phyloP scores from a whole-genome alignment of 2,797 vertebrate species.

The Melanotaenia trifasciata region DNA sequence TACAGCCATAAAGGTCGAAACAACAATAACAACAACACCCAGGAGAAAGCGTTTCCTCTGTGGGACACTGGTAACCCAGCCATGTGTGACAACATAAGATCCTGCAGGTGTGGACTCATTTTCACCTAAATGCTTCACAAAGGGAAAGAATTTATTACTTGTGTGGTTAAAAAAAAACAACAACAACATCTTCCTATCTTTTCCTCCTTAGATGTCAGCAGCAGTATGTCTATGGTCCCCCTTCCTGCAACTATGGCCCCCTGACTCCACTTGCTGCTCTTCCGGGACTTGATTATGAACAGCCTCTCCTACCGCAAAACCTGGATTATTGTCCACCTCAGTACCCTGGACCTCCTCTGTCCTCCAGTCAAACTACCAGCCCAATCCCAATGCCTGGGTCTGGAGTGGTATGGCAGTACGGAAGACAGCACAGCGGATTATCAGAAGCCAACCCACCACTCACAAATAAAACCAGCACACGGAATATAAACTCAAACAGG shows the following conservation, averaged over 20 bases:
- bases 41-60: slow-evolving; percentile 40
- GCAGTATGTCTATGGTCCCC: slow-evolving; percentile 36
- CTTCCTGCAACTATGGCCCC: slow-evolving; percentile 14
- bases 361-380: slow-evolving; percentile 21
- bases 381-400: slow-evolving; percentile 2
- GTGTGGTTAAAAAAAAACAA: background rate
- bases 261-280: slow-evolving; percentile 35
- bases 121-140: background rate
- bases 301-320: slow-evolving; percentile 39
- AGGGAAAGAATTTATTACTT: background rate
- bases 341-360: slow-evolving; percentile 20
- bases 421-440: slow-evolving; percentile 34
- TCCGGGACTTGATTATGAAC: slow-evolving; percentile 54
- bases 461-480: slow-evolving; percentile 28
- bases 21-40: slow-evolving; percentile 84
- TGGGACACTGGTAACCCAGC: slow-evolving; percentile 46
- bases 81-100: slow-evolving; percentile 74
- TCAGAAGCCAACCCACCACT: slow-evolving; percentile 16
- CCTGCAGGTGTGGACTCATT: slow-evolving; percentile 78
- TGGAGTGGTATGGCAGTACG: slow-evolving; percentile 41
- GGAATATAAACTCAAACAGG: slow-evolving; percentile 41
- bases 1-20: slow-evolving; percentile 85
- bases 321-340: slow-evolving; percentile 12
- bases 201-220: slow-evolving; percentile 69
- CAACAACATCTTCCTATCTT: background rate